Evolutionary conservation across 2,888 invertebrate genomes (phyloP), one percentile per base, ranked within the genome.

Genomic region (Drosophila birchii): DNA sequence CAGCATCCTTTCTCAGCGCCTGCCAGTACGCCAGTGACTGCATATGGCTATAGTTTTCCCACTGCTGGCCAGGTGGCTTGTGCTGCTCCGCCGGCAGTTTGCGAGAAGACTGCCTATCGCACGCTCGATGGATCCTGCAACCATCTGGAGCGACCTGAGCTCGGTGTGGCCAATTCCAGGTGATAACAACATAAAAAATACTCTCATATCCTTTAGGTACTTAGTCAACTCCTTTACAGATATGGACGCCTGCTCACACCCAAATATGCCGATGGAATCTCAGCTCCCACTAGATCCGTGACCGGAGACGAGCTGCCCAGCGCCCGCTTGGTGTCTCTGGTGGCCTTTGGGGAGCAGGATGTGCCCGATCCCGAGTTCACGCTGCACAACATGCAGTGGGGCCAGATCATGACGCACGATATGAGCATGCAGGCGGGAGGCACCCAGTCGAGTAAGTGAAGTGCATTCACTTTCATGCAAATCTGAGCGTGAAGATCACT

Each of bases 71-170:
- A 72, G 20, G 89, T 89, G 11, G 60, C 78, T 26, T 92, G 92
- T 73, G 85, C 90, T 16, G 81, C 64, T 56, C 86, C 92, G 0
- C 91, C 92, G 9, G 56, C 85, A n/a, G 47, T 49, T 6, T 93
- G 93, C 58, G 82, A 89, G 56, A 90, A 92, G 64, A 79, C 90
- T 1, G 79, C 89, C 29, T 97, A 96, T 92, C 94, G 97, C 55
- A 94, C 96, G 0, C 94, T 96, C 74, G 99, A 99, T 91, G 99
- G 99, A 0, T 95, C 97, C 1, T 99, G 99, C 91, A 99, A 99
- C 92, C 99, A 99, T 92, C 92, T 96, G 55, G 93, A 94, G 69
- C 94, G 96, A 79, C 97, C 98, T 0, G 94, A 95, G 9, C 95
- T 96, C 94, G 99, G 99, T 16, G 94, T 94, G 57, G 95, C 97